Evolutionary conservation across 2,113 vertebrate genomes (phyloP).

Genomic region (Illadopsis cleaveri): DNA sequence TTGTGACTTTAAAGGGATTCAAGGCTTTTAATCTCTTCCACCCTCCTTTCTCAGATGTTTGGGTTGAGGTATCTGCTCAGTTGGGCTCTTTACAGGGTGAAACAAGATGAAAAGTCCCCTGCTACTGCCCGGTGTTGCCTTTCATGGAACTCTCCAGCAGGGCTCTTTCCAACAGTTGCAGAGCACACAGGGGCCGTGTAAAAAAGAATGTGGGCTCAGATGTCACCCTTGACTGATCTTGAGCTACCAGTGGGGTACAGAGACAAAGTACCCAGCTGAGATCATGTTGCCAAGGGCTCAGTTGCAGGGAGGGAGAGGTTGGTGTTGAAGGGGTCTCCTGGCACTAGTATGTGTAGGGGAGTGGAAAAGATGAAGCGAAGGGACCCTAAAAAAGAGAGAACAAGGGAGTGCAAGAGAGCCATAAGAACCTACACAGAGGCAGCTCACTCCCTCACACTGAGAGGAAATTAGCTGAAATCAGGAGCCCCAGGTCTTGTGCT

Average conservation of each 20-base stretch:
- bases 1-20: not conserved
- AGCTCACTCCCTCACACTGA: not conserved
- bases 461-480: not conserved
- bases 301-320: not conserved
- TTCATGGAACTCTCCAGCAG: constrained; percentile 25
- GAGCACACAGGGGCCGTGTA: not conserved
- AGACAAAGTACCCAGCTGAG: not conserved
- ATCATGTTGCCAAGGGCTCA: not conserved
- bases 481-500: not conserved
- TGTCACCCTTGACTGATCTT: constrained; percentile 48
- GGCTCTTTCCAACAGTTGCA: constrained; percentile 23
- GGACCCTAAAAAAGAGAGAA: not conserved
- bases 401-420: not conserved
- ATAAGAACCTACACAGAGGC: not conserved
- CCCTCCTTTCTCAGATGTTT: not conserved
- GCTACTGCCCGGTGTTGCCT: not conserved
- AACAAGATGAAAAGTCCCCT: constrained; percentile 1
- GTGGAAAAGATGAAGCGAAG: not conserved
- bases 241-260: not conserved
- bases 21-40: not conserved
- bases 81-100: not conserved
- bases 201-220: constrained; percentile 36
- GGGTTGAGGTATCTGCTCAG: not conserved
- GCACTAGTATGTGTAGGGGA: not conserved
- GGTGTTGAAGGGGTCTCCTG: not conserved